These are phyloP conservation scores for Icerya purchasi DNA, from an alignment of 2,888 invertebrate species.

Conservation along the genomic window DNA sequence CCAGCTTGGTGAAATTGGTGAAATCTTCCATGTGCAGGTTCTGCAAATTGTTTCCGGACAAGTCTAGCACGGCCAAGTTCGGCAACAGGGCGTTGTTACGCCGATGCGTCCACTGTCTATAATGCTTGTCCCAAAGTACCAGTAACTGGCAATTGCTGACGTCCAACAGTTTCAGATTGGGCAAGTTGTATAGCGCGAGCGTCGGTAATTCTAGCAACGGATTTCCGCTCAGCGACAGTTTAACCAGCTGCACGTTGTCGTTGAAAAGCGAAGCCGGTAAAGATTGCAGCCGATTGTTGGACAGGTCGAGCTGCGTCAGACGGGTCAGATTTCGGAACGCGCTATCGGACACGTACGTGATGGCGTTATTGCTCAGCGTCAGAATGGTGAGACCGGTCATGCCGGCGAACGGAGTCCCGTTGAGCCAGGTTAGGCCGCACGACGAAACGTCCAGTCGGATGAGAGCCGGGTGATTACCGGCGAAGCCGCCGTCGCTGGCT, in stretches of 20 bases:
- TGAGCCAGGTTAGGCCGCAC: constrained; percentile 42
- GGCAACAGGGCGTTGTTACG: constrained; percentile 31
- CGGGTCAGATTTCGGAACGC: constrained; percentile 29
- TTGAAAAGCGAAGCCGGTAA: constrained; percentile 41
- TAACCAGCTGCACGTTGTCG: constrained; percentile 40
- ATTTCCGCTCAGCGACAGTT: constrained; percentile 48
- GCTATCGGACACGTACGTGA: constrained; percentile 33
- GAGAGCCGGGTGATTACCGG: constrained; percentile 32
- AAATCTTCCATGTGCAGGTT: constrained; percentile 21
- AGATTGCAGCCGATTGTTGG: constrained; percentile 41
- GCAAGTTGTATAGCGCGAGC: constrained; percentile 39
- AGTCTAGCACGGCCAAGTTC: constrained; percentile 29
- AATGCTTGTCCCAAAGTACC: constrained; percentile 35
- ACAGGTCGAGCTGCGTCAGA: constrained; percentile 45
- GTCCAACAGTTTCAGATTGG: constrained; percentile 41
- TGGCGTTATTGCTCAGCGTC: constrained; percentile 40
- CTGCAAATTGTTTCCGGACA: constrained; percentile 36
- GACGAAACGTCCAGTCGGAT: constrained; percentile 50
- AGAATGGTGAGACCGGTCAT: constrained; percentile 47
- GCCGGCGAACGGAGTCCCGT: constrained; percentile 40
- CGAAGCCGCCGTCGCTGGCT: constrained; percentile 16
- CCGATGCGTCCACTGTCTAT: too few species aligned
- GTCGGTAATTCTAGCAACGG: constrained; percentile 42
- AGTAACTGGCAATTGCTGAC: constrained; percentile 44
- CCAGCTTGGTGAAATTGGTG: constrained; percentile 14